Percentiles rank a stretch among this genome's conserved stretches.
Evolutionary conservation across 2,888 invertebrate genomes (phyloP).

Genomic region (Merodon equestris): DNA sequence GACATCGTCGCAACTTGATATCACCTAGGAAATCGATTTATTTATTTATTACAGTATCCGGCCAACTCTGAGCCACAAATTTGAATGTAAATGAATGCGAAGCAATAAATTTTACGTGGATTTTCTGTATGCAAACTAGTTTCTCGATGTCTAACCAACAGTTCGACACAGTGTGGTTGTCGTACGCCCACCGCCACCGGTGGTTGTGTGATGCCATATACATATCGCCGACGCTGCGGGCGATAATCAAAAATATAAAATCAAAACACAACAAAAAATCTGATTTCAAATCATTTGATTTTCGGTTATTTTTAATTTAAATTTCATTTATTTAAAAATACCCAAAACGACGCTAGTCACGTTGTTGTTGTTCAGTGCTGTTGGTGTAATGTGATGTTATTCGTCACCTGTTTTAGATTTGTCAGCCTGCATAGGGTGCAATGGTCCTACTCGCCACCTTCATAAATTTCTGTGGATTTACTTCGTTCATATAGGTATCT

Average conservation of each 20-base stretch:
- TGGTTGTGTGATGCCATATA: conserved; percentile 4
- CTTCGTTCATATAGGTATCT: conserved; percentile 6
- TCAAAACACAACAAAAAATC: conserved; percentile 8
- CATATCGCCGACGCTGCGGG: conserved; percentile 18
- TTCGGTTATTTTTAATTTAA: conserved; percentile 24
- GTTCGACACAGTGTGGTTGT: conserved; percentile 5
- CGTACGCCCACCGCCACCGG: conserved; percentile 36
- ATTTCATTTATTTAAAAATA: conserved; percentile 46
- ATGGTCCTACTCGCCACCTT: conserved; percentile 52
- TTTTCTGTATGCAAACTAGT: conserved; percentile 46
- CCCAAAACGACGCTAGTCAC: background rate
- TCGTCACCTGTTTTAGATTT: conserved; percentile 67
- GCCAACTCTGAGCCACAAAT: background rate
- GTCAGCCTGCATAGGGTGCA: conserved; percentile 53
- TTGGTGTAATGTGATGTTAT: too few relatives aligned
- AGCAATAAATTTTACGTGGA: conserved; percentile 28
- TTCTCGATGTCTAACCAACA: conserved; percentile 26
- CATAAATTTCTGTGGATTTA: conserved; percentile 59
- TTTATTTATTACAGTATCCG: background rate
- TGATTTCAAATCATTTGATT: conserved; percentile 13
- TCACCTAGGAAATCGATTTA: conserved; percentile 1
- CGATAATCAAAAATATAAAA: conserved; percentile 28
- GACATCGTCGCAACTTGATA: too few relatives aligned
- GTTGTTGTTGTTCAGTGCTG: too few relatives aligned
- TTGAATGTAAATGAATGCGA: conserved; percentile 38